These are phyloP conservation scores for Drosophila seclusa DNA, from an alignment of 2,888 invertebrate species.

Conservation along the genomic window DNA sequence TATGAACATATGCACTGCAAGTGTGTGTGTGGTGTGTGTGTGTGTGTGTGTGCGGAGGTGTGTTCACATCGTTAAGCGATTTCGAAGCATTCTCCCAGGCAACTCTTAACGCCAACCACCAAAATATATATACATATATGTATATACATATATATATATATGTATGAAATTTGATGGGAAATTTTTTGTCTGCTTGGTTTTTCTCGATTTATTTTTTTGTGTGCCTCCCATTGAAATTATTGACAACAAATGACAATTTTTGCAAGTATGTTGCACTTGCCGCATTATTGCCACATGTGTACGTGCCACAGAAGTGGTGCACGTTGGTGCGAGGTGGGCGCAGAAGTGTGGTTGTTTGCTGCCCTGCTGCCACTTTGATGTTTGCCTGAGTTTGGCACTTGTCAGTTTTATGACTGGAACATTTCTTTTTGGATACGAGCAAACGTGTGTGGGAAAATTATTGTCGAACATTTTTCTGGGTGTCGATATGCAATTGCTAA, in stretches of 20 bases:
- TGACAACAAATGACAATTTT: slow-evolving; percentile 73
- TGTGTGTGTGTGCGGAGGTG: slow-evolving; percentile 26
- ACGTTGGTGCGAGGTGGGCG: slow-evolving; percentile 1
- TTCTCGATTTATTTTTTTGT: not conserved
- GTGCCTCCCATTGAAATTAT: slow-evolving; percentile 65
- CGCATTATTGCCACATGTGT: slow-evolving; percentile 80
- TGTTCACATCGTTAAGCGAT: slow-evolving; percentile 58
- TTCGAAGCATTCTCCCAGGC: slow-evolving; percentile 43
- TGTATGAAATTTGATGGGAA: slow-evolving; percentile 53
- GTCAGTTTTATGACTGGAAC: slow-evolving; percentile 75
- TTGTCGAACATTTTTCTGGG: slow-evolving; percentile 49
- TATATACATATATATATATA: not conserved
- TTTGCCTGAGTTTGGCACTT: slow-evolving; percentile 75
- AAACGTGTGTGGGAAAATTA: slow-evolving; percentile 76
- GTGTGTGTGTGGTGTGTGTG: slow-evolving; percentile 17
- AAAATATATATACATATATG: not conserved
- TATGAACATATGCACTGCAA: slow-evolving; percentile 38
- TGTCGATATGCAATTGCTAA: slow-evolving; percentile 76
- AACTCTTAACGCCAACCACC: slow-evolving; percentile 48
- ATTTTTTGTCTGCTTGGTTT: slow-evolving; percentile 12
- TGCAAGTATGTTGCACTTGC: slow-evolving; percentile 81
- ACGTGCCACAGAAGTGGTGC: slow-evolving; percentile 61
- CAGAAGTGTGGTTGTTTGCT: slow-evolving; percentile 1
- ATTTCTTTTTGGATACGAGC: slow-evolving; percentile 61
- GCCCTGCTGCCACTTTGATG: slow-evolving; percentile 63